Evolutionary conservation across 2,797 vertebrate genomes (phyloP).

Genomic region (Orientallactaga sibirica): DNA sequence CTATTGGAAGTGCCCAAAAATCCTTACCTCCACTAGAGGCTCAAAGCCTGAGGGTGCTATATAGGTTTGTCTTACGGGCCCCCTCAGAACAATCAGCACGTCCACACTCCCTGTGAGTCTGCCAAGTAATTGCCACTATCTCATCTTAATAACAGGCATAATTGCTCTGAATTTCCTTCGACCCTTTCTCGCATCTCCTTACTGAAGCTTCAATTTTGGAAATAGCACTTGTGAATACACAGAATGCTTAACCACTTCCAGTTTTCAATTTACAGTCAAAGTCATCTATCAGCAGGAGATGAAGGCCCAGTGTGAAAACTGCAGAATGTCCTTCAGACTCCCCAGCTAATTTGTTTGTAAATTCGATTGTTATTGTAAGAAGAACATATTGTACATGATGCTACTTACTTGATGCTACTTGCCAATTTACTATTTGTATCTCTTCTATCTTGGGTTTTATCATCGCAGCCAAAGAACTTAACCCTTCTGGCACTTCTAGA

Average conservation of each 20-base stretch:
- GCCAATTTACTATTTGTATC: constrained; percentile 75
- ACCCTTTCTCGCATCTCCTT: constrained; percentile 76
- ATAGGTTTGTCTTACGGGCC: constrained; percentile 69
- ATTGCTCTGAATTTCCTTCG: constrained; percentile 74
- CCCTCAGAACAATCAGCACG: constrained; percentile 69
- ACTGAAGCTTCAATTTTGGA: constrained; percentile 78
- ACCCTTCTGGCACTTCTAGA: constrained; percentile 20
- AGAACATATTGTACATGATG: constrained; percentile 76
- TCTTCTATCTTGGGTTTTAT: constrained; percentile 75
- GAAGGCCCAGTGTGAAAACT: constrained; percentile 87
- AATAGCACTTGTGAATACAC: constrained; percentile 81
- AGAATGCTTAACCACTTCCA: constrained; percentile 81
- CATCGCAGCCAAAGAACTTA: constrained; percentile 68
- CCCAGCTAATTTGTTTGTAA: constrained; percentile 88
- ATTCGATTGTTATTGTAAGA: constrained; percentile 85
- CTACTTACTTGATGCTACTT: constrained; percentile 77
- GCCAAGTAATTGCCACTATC: constrained; percentile 78
- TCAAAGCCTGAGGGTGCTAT: constrained; percentile 64
- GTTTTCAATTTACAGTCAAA: constrained; percentile 83
- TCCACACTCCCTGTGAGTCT: constrained; percentile 66
- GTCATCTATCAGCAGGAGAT: constrained; percentile 87
- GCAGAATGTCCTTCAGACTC: constrained; percentile 87
- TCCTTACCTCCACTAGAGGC: constrained; percentile 64
- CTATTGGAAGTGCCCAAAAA: constrained; percentile 43
- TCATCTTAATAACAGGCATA: constrained; percentile 81